phyloP scores from a whole-genome alignment of 2,888 invertebrate genomes.

The Trypoxylon attenuatum region DNA sequence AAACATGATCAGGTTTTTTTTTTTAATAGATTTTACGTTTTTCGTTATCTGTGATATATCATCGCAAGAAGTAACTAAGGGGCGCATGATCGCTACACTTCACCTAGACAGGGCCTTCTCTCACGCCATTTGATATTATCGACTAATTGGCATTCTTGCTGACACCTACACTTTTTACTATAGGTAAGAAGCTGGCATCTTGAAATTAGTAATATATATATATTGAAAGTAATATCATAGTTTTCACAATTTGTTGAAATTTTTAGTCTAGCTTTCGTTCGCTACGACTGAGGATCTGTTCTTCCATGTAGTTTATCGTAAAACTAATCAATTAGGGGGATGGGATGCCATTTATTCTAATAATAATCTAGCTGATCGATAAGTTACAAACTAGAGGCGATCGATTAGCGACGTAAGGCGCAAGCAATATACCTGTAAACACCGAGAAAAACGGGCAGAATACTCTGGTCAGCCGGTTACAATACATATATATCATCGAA shows the following conservation, averaged over 20 bases:
- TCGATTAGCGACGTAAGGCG: constrained; percentile 56
- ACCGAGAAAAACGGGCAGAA: constrained; percentile 68
- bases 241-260: constrained; percentile 53
- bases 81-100: not conserved
- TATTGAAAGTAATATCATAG: constrained; percentile 46
- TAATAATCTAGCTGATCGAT: constrained; percentile 58
- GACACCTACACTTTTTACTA: constrained; percentile 45
- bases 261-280: constrained; percentile 62
- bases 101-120: not conserved
- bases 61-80: constrained; percentile 39
- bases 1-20: constrained; percentile 23
- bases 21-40: constrained; percentile 51
- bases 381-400: constrained; percentile 50
- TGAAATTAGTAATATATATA: constrained; percentile 38
- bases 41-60: constrained; percentile 55
- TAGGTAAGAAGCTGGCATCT: constrained; percentile 45
- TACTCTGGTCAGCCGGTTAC: constrained; percentile 62
- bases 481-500: no score
- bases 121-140: constrained; percentile 21
- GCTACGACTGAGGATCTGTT: constrained; percentile 70
- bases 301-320: constrained; percentile 72
- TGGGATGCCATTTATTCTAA: constrained; percentile 55
- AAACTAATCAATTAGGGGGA: constrained; percentile 45
- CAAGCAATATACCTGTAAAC: constrained; percentile 70
- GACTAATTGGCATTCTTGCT: constrained; percentile 59